phyloP scores from a whole-genome alignment of 2,113 vertebrate genomes.

The Ceratotherium simum region DNA sequence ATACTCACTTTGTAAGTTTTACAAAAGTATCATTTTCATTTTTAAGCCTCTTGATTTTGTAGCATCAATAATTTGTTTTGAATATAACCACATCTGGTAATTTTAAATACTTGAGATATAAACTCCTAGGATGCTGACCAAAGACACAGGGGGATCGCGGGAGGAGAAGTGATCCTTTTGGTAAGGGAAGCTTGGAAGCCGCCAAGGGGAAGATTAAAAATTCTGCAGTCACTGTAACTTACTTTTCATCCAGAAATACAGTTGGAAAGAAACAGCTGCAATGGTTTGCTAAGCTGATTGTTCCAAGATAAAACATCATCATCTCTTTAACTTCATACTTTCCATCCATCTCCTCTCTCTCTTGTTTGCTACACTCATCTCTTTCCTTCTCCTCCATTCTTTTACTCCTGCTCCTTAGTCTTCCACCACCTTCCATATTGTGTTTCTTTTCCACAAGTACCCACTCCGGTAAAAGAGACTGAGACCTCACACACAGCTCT shows the following conservation, averaged over 20 bases:
- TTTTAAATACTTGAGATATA: conserved; percentile 79
- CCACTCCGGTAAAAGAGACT: conserved; percentile 70
- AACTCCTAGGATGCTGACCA: conserved; percentile 75
- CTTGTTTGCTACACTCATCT: neutral
- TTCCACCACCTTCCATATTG: conserved; percentile 1
- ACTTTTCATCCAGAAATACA: conserved; percentile 75
- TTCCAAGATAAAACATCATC: neutral
- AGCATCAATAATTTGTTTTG: conserved; percentile 82
- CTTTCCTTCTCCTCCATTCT: neutral
- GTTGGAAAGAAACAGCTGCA: conserved; percentile 72
- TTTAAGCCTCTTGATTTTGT: conserved; percentile 79
- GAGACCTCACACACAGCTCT: conserved; percentile 36
- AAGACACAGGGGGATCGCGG: conserved; percentile 55
- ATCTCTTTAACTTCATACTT: neutral
- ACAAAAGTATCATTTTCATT: conserved; percentile 80
- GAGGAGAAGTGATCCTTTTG: conserved; percentile 67
- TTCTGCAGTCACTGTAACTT: conserved; percentile 66
- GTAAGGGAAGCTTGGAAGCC: conserved; percentile 67
- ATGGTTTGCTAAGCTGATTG: conserved; percentile 51
- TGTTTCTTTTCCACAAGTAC: conserved; percentile 54
- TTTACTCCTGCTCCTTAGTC: neutral
- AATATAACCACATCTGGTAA: conserved; percentile 75
- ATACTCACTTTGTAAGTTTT: conserved; percentile 2
- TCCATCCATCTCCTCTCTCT: neutral
- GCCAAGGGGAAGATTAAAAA: conserved; percentile 67